phyloP scores from a whole-genome alignment of 2,113 vertebrate species.

The Coregonus clupeaformis region DNA sequence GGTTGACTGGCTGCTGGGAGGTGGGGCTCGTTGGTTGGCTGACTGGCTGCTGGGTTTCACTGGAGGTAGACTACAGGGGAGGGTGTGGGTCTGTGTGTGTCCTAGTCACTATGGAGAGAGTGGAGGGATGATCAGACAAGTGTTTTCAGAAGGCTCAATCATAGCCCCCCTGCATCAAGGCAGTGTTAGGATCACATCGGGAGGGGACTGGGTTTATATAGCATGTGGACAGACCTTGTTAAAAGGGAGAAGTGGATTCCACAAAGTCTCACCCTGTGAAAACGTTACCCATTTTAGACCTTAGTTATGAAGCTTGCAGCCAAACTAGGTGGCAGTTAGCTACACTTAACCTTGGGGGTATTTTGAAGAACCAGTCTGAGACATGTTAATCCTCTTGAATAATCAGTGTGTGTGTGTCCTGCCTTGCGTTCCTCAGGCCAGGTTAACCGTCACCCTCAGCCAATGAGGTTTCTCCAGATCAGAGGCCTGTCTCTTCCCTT shows the following conservation, averaged over 20 bases:
- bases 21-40: not conserved
- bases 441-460: constrained; percentile 7
- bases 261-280: not conserved
- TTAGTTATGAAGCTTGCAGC: not conserved
- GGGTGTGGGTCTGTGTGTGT: not conserved
- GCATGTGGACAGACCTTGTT: too few species aligned
- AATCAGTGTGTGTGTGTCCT: not conserved
- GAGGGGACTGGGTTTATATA: too few species aligned
- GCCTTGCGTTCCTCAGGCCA: constrained; percentile 19
- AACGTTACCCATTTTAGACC: not conserved
- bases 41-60: not conserved
- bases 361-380: not conserved
- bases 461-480: constrained; percentile 32
- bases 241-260: not conserved
- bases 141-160: too few species aligned
- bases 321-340: not conserved
- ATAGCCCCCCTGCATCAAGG: too few species aligned
- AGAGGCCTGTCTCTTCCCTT: constrained; percentile 5
- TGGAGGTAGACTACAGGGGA: not conserved
- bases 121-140: too few species aligned
- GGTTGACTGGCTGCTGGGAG: too few species aligned
- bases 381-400: not conserved
- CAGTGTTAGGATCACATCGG: too few species aligned
- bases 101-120: too few species aligned
- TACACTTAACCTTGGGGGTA: not conserved